Conservation (phyloP, 2,797 vertebrate species). For the Coilia nasus region DNA sequence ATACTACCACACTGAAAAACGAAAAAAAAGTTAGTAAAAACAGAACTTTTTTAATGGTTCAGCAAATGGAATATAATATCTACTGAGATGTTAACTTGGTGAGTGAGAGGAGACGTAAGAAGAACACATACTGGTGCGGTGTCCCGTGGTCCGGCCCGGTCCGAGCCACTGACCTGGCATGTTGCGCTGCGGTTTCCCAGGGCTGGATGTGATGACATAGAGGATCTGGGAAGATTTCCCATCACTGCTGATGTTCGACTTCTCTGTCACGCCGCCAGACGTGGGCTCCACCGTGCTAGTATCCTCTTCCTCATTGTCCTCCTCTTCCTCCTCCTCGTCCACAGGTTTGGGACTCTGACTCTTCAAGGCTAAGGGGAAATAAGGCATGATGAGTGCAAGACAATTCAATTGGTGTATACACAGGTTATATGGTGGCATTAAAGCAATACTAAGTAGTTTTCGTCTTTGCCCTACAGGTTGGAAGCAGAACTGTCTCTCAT, state of each 20-base stretch:
- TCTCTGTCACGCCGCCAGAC: slow-evolving; percentile 77
- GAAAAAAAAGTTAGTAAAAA: too few species aligned
- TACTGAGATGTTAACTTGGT: too few species aligned
- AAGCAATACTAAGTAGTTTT: too few species aligned
- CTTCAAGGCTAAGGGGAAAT: slow-evolving; percentile 77
- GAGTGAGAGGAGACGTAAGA: not conserved
- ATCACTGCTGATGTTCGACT: slow-evolving; percentile 82
- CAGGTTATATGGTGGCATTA: not conserved
- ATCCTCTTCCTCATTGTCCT: slow-evolving; percentile 60
- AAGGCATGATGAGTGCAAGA: not conserved
- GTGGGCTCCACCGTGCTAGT: slow-evolving; percentile 73
- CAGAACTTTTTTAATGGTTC: too few species aligned
- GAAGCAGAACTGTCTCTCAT: too few species aligned
- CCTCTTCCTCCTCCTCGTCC: slow-evolving; percentile 63
- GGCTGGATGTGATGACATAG: slow-evolving; percentile 96
- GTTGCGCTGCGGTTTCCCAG: slow-evolving; percentile 83
- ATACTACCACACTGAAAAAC: too few species aligned
- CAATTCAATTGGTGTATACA: not conserved
- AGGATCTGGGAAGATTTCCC: slow-evolving; percentile 87
- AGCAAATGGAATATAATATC: too few species aligned
- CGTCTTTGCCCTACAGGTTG: too few species aligned
- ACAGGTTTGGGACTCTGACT: slow-evolving; percentile 62
- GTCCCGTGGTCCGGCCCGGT: slow-evolving; percentile 68
- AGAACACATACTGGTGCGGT: slow-evolving; percentile 73
- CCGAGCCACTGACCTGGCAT: slow-evolving; percentile 90